A percentile compares a stretch with the other conserved stretches of the same genome.
Evolutionary conservation across 1,140 invertebrate genomes (phyloP).

Genomic region (Drepana arcuata): DNA sequence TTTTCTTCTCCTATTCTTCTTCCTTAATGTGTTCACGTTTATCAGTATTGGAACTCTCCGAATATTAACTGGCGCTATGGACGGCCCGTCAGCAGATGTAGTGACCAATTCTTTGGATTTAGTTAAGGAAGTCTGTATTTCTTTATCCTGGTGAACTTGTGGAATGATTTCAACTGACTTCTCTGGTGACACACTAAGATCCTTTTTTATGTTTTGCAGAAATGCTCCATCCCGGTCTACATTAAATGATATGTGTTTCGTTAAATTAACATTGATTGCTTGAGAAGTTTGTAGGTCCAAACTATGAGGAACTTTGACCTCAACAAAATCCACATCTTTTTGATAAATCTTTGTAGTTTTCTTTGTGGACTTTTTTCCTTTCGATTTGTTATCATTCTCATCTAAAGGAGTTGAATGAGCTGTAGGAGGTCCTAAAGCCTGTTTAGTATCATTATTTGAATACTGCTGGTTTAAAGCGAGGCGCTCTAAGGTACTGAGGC

Average conservation of each 20-base stretch:
- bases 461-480: slow-evolving; percentile 69
- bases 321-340: slow-evolving; percentile 48
- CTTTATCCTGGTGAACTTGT: slow-evolving; percentile 42
- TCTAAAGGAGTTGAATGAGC: slow-evolving; percentile 64
- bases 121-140: slow-evolving; percentile 55
- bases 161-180: slow-evolving; percentile 26
- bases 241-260: slow-evolving; percentile 63
- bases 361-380: slow-evolving; percentile 36
- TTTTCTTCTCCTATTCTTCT: slow-evolving; percentile 33
- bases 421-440: slow-evolving; percentile 42
- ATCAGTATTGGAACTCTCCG: slow-evolving; percentile 42
- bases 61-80: slow-evolving; percentile 6
- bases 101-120: slow-evolving; percentile 28
- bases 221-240: slow-evolving; percentile 47
- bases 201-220: slow-evolving; percentile 35
- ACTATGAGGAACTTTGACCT: slow-evolving; percentile 41
- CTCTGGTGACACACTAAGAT: slow-evolving; percentile 36
- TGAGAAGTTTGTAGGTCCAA: slow-evolving; percentile 23
- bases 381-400: slow-evolving; percentile 27
- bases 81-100: slow-evolving; percentile 7
- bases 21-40: slow-evolving; percentile 44
- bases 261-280: slow-evolving; percentile 54
- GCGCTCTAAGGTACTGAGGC: slow-evolving; percentile 74
- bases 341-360: slow-evolving; percentile 47
- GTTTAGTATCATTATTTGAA: slow-evolving; percentile 48